phyloP scores from a whole-genome alignment of 1,140 invertebrate genomes.

The Orius insidiosus region DNA sequence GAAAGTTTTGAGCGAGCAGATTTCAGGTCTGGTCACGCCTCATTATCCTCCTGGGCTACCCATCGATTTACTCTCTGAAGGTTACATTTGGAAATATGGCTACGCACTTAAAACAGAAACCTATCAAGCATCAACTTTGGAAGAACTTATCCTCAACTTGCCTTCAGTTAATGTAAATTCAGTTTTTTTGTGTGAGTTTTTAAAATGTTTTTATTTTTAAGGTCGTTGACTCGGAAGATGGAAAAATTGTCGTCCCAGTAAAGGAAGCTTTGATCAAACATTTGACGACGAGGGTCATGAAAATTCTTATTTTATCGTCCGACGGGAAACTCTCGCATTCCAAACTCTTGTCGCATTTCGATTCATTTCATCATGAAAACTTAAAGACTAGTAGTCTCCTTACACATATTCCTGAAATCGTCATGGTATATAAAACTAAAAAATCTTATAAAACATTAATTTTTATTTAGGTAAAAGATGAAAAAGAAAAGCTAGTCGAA shows the following conservation, averaged over 20 bases:
- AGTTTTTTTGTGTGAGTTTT: slow-evolving; percentile 1
- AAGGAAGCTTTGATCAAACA: slow-evolving; percentile 12
- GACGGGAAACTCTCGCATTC: slow-evolving; percentile 4
- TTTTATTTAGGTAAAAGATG: slow-evolving; percentile 2
- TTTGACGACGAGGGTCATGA: slow-evolving; percentile 2
- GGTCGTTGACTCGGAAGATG: slow-evolving; percentile 13
- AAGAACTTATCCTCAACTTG: slow-evolving; percentile 34
- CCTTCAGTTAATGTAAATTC: slow-evolving; percentile 30
- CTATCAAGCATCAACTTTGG: slow-evolving; percentile 33
- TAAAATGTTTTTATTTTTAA: slow-evolving; percentile 11
- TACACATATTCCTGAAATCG: slow-evolving; percentile 1
- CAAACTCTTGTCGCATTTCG: slow-evolving; percentile 9
- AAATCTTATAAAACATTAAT: neutral
- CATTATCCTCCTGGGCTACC: slow-evolving; percentile 26
- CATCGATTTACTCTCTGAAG: slow-evolving; percentile 30
- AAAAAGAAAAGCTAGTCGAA: slow-evolving; percentile 29
- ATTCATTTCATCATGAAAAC: neutral
- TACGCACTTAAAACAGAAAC: slow-evolving; percentile 36
- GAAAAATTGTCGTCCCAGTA: slow-evolving; percentile 6
- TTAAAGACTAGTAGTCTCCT: slow-evolving; percentile 3
- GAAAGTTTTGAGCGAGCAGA: slow-evolving; percentile 36
- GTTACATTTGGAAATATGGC: slow-evolving; percentile 36
- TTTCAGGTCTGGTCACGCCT: slow-evolving; percentile 31
- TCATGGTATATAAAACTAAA: neutral
- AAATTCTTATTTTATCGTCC: slow-evolving; percentile 8